Evolutionary conservation across 2,113 vertebrate genomes (phyloP).

Genomic region (Erythrocercus mccallii): DNA sequence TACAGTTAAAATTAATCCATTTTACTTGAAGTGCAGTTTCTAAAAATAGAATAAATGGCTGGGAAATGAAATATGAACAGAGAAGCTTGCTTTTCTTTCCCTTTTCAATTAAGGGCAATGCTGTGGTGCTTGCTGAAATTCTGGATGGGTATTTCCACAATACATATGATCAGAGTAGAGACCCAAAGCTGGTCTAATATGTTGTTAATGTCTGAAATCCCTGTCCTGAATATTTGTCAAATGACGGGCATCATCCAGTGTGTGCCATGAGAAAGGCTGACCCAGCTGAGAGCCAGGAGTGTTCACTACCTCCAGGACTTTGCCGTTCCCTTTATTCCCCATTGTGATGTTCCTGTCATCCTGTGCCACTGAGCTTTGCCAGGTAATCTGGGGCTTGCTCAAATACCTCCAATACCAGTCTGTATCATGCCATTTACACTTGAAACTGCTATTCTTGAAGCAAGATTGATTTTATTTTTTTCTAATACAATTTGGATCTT

Average conservation of each 20-base stretch:
- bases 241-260: not conserved
- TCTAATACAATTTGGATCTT: not conserved
- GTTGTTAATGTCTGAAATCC: not conserved
- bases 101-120: not conserved
- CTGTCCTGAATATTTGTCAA: not conserved
- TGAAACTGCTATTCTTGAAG: not conserved
- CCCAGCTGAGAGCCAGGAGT: not conserved
- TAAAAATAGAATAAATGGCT: not conserved
- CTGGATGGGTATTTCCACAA: not conserved
- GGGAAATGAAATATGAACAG: not conserved
- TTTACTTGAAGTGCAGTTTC: not conserved
- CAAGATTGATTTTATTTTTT: not conserved
- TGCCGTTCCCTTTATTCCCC: not conserved
- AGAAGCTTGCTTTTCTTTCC: not conserved
- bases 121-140: not conserved
- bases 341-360: not conserved
- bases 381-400: not conserved
- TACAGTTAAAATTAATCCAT: not conserved
- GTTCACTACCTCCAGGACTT: not conserved
- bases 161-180: not conserved
- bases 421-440: accelerated
- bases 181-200: not conserved
- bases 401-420: not conserved
- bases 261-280: accelerated
- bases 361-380: not conserved